phyloP scores from a whole-genome alignment of 2,797 vertebrate genomes.

The Sebastes cheni region DNA sequence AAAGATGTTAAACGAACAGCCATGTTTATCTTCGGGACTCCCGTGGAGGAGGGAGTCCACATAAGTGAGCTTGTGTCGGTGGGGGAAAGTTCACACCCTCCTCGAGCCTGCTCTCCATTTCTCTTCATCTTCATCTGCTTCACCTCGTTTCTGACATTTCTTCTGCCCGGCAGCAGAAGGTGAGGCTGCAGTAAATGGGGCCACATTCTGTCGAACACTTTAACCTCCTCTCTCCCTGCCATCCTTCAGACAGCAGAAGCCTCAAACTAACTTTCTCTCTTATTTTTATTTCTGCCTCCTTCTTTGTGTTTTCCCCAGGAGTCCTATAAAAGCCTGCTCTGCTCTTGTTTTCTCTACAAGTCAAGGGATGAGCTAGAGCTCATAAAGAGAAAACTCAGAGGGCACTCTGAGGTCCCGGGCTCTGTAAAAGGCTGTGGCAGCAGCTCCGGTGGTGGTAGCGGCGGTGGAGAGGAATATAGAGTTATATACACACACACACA shows the following conservation, averaged over 20 bases:
- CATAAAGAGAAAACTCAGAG: constrained; percentile 75
- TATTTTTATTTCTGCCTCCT: constrained; percentile 34
- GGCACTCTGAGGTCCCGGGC: constrained; percentile 70
- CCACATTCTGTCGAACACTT: constrained; percentile 26
- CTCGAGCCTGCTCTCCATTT: constrained; percentile 9
- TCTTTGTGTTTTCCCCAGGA: constrained; percentile 57
- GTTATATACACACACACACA: constrained; percentile 34
- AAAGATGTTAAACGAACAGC: constrained; percentile 61
- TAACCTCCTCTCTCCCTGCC: constrained; percentile 12
- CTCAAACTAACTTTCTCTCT: constrained; percentile 53
- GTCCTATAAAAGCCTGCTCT: constrained; percentile 67
- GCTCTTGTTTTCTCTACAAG: constrained; percentile 74
- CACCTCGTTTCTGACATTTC: constrained; percentile 23
- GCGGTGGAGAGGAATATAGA: constrained; percentile 54
- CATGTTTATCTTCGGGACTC: constrained; percentile 68
- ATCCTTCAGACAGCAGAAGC: constrained; percentile 44
- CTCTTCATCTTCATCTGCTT: constrained; percentile 52
- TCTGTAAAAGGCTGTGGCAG: constrained; percentile 64
- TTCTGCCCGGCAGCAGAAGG: constrained; percentile 29
- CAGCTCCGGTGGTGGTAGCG: constrained; percentile 39
- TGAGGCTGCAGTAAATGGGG: constrained; percentile 30
- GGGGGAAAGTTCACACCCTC: constrained; percentile 62
- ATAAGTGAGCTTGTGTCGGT: constrained; percentile 44
- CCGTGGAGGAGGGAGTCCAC: constrained; percentile 58
- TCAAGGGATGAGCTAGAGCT: constrained; percentile 73